Percentiles rank a stretch among this genome's conserved stretches.
phyloP scores from a whole-genome alignment of 2,888 invertebrate species.

The Diplolepis rosae region DNA sequence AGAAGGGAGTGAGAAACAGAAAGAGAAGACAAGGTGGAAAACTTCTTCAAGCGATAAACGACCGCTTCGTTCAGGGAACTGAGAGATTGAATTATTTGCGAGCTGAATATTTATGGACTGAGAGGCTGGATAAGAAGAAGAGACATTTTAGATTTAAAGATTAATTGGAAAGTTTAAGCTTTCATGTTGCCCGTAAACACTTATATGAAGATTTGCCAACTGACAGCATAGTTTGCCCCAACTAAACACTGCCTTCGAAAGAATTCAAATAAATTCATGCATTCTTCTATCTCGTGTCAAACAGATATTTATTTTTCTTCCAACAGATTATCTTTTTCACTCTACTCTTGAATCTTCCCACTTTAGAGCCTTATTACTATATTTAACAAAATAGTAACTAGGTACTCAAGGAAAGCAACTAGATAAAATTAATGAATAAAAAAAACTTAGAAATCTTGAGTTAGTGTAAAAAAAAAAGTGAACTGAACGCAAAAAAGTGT shows the following conservation, averaged over 20 bases:
- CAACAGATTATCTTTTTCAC: no score
- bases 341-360: no score
- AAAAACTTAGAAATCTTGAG: no score
- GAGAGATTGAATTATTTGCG: constrained; percentile 33
- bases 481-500: no score
- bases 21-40: constrained; percentile 29
- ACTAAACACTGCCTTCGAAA: neutral
- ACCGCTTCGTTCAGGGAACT: constrained; percentile 13
- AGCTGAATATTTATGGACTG: constrained; percentile 27
- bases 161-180: constrained; percentile 24
- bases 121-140: constrained; percentile 6
- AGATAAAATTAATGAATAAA: no score
- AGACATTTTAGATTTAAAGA: constrained; percentile 25
- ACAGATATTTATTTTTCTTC: neutral
- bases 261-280: neutral
- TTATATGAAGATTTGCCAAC: neutral
- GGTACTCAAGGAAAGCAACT: no score
- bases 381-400: no score
- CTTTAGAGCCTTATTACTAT: no score
- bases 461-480: no score
- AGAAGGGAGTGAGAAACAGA: constrained; percentile 31
- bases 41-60: constrained; percentile 35
- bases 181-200: neutral
- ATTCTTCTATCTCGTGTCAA: neutral
- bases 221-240: neutral